phyloP scores from a whole-genome alignment of 2,888 invertebrate genomes.

The Trachelus tabidus region DNA sequence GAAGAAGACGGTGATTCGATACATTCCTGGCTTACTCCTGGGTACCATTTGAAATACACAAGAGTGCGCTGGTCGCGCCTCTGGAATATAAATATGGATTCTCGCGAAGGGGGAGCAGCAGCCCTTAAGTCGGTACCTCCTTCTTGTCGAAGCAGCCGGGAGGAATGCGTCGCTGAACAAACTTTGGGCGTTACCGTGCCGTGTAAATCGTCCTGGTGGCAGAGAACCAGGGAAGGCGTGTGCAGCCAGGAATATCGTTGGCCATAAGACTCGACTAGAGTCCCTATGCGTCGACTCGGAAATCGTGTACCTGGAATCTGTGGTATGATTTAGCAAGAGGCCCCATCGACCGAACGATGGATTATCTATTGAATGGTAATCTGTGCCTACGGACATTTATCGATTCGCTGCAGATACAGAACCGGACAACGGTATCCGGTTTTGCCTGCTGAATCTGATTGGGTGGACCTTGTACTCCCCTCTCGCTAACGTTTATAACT shows the following conservation, averaged over 20 bases:
- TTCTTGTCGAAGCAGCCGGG: slow-evolving; percentile 9
- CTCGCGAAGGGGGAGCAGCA: not conserved
- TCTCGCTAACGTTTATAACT: not conserved
- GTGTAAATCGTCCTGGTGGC: slow-evolving; percentile 39
- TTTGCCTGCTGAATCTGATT: not conserved
- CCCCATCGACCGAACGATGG: slow-evolving; percentile 34
- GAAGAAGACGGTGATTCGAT: not conserved
- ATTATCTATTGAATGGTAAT: slow-evolving; percentile 56
- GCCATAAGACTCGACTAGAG: not conserved
- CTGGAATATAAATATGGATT: slow-evolving; percentile 7
- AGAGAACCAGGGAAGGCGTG: slow-evolving; percentile 10
- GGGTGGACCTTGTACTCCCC: not conserved
- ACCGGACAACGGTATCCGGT: not conserved
- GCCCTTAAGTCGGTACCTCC: not conserved
- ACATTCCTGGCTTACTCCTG: not conserved
- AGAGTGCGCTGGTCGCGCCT: not conserved
- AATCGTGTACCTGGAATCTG: not conserved
- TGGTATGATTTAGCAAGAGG: slow-evolving; percentile 45
- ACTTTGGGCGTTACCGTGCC: slow-evolving; percentile 49
- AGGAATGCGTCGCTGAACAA: slow-evolving; percentile 48
- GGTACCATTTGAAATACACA: not conserved
- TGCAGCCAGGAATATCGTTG: not conserved
- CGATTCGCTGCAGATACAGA: not conserved
- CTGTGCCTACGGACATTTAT: slow-evolving; percentile 25
- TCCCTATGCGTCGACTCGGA: not conserved